phyloP scores from a whole-genome alignment of 2,113 vertebrate species.

The Rattus norvegicus region DNA sequence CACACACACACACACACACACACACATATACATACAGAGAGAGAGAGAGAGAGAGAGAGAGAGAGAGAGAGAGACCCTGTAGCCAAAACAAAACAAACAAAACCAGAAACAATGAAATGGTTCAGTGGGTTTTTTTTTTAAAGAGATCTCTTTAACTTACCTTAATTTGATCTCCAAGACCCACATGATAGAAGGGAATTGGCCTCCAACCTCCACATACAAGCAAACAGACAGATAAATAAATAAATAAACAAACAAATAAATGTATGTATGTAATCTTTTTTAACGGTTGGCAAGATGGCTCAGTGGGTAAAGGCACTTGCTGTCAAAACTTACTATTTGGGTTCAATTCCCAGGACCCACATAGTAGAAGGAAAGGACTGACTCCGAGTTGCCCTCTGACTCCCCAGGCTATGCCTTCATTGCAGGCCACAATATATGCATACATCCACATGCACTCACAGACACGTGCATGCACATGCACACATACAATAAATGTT shows the following conservation, averaged over 20 bases:
- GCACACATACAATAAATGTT: neutral
- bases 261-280: too few species aligned
- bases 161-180: neutral
- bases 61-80: neutral
- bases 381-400: neutral
- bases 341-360: neutral
- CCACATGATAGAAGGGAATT: neutral
- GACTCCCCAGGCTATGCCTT: neutral
- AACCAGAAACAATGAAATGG: neutral
- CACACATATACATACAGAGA: neutral
- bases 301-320: neutral
- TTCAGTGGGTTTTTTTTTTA: neutral
- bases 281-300: neutral
- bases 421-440: neutral
- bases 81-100: neutral
- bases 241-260: neutral
- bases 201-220: neutral
- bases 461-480: neutral
- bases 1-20: too few species aligned
- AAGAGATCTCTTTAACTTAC: neutral
- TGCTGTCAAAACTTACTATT: neutral
- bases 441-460: too few species aligned
- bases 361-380: neutral
- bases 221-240: neutral
- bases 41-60: neutral